Percentiles rank a stretch among this genome's conserved stretches.
Conservation (phyloP, 2,888 invertebrate species). For the Pimpla rufipes region DNA sequence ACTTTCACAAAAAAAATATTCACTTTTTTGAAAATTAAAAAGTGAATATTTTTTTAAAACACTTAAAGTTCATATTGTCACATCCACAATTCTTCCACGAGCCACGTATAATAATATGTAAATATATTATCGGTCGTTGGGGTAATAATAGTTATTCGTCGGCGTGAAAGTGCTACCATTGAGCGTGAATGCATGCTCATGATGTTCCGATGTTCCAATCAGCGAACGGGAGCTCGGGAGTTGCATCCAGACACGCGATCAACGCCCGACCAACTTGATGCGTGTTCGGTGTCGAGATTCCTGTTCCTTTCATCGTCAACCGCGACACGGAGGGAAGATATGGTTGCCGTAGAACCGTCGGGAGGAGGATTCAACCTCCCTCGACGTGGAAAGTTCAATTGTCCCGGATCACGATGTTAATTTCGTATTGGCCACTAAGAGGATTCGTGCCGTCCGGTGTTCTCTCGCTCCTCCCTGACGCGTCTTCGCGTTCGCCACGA, state of each 20-base stretch:
- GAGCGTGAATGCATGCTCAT: not conserved
- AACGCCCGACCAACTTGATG: constrained; percentile 25
- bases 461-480: constrained; percentile 35
- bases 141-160: not conserved
- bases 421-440: constrained; percentile 66
- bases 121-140: not conserved
- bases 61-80: too few relatives aligned
- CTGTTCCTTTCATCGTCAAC: constrained; percentile 8
- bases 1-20: too few relatives aligned
- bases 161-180: not conserved
- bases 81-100: too few relatives aligned
- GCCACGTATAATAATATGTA: not conserved
- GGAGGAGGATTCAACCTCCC: constrained; percentile 4
- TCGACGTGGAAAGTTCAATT: constrained; percentile 19
- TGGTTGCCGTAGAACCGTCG: constrained; percentile 13
- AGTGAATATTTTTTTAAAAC: too few relatives aligned
- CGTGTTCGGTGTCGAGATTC: constrained; percentile 25
- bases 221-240: constrained; percentile 15
- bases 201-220: constrained; percentile 17
- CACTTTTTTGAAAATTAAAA: too few relatives aligned
- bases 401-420: constrained; percentile 62
- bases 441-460: constrained; percentile 65
- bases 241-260: constrained; percentile 32
- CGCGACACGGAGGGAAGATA: not conserved
- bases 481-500: constrained; percentile 45